phyloP scores from a whole-genome alignment of 2,113 vertebrate genomes.

The Coracopsis vasa region DNA sequence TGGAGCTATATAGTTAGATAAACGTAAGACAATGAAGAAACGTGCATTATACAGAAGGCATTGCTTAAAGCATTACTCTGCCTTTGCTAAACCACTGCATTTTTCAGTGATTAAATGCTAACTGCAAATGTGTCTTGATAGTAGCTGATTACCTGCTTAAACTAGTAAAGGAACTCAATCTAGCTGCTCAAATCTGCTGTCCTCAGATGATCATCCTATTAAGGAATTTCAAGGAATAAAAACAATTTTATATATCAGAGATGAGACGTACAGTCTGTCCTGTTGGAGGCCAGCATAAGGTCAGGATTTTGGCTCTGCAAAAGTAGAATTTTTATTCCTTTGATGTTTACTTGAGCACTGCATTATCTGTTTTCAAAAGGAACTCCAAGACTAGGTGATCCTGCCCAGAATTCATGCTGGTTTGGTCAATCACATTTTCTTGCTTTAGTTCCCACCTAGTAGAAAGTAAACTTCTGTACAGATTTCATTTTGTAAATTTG shows the following conservation, averaged over 20 bases:
- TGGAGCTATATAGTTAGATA: not conserved
- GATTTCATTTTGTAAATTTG: not conserved
- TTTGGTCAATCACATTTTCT: not conserved
- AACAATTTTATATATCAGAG: slow-evolving; percentile 4
- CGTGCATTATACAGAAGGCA: not conserved
- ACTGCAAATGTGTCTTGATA: not conserved
- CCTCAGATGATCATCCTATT: not conserved
- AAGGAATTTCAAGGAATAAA: slow-evolving; percentile 31
- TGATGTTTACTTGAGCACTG: not conserved
- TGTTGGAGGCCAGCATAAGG: not conserved
- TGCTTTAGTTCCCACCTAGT: not conserved
- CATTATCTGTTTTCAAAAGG: slow-evolving; percentile 35
- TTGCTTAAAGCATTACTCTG: not conserved
- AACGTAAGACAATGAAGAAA: not conserved
- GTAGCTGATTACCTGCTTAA: not conserved
- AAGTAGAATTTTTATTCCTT: slow-evolving; percentile 22
- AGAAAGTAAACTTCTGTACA: not conserved
- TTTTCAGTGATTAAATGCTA: not conserved
- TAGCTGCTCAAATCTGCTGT: not conserved
- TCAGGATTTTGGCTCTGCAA: slow-evolving; percentile 19
- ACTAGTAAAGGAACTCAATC: not conserved
- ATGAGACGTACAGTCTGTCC: not conserved
- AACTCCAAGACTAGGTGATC: not conserved
- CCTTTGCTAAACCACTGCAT: not conserved
- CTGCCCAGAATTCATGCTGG: slow-evolving; percentile 3